Conservation (phyloP, 1,140 invertebrate species). For the Drosophila mojavensis region DNA sequence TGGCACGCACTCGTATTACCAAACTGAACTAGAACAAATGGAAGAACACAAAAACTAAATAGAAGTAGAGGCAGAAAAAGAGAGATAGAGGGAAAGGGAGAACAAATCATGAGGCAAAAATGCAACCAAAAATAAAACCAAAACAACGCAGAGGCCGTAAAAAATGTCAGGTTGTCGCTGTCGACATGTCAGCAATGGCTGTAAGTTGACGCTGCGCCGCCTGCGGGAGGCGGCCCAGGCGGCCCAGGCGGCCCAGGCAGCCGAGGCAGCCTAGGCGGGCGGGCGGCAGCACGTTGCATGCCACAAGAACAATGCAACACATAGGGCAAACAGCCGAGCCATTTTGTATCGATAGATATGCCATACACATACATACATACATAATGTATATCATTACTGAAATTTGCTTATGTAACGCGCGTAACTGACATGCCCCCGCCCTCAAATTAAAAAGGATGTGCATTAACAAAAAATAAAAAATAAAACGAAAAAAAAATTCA, state of each 20-base stretch:
- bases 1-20: conserved; percentile 54
- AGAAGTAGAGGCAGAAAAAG: conserved; percentile 15
- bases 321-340: conserved; percentile 44
- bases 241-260: not conserved
- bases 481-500: conserved; percentile 12
- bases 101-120: not conserved
- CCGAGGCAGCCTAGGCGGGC: too few relatives aligned
- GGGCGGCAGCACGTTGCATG: conserved; percentile 33
- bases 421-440: conserved; percentile 45
- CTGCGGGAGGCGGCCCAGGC: conserved; percentile 9
- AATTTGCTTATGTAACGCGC: conserved; percentile 76
- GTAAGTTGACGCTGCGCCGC: conserved; percentile 34
- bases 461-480: conserved; percentile 51
- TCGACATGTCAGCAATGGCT: conserved; percentile 44
- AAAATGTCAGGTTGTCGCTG: conserved; percentile 53
- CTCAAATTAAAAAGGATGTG: conserved; percentile 72
- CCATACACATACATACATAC: conserved; percentile 9
- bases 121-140: conserved; percentile 31
- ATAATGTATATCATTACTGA: conserved; percentile 62
- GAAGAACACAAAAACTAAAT: conserved; percentile 25
- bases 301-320: conserved; percentile 47
- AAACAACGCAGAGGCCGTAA: conserved; percentile 42
- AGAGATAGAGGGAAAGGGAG: not conserved
- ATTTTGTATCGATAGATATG: conserved; percentile 49
- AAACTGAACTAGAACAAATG: conserved; percentile 51